Evolutionary conservation across 2,888 invertebrate species (phyloP).

Genomic region (Tenthredo scrophulariae): DNA sequence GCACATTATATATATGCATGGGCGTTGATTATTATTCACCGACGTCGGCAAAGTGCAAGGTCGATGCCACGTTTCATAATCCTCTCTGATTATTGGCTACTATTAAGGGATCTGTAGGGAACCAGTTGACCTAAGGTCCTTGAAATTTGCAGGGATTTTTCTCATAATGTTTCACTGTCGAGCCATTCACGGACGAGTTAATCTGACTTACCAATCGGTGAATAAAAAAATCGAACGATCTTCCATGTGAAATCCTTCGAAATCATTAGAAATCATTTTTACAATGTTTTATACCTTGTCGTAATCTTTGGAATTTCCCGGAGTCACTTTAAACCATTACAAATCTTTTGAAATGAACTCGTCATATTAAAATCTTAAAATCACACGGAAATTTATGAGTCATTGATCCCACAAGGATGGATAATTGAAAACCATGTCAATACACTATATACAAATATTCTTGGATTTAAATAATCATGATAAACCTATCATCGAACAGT

Average conservation of each 20-base stretch:
- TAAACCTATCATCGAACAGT: not conserved
- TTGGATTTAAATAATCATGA: not conserved
- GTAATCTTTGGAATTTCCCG: too few species aligned
- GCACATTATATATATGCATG: not conserved
- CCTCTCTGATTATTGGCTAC: constrained; percentile 48
- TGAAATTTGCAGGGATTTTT: too few species aligned
- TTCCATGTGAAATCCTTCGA: too few species aligned
- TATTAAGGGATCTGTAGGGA: not conserved
- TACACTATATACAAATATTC: not conserved
- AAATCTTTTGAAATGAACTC: too few species aligned
- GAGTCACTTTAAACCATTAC: too few species aligned
- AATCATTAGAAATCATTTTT: too few species aligned
- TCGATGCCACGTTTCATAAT: constrained; percentile 9
- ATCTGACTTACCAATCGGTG: not conserved
- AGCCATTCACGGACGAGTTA: not conserved
- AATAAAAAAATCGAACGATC: not conserved
- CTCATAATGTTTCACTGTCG: not conserved
- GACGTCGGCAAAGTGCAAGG: constrained; percentile 11
- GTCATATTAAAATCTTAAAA: too few species aligned
- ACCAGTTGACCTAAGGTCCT: too few species aligned
- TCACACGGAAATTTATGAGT: too few species aligned
- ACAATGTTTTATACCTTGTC: too few species aligned
- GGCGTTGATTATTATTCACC: not conserved
- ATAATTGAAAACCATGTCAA: too few species aligned
- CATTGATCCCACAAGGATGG: too few species aligned